phyloP scores from a whole-genome alignment of 2,888 invertebrate species.

The Mesorhabditis spiculigera region DNA sequence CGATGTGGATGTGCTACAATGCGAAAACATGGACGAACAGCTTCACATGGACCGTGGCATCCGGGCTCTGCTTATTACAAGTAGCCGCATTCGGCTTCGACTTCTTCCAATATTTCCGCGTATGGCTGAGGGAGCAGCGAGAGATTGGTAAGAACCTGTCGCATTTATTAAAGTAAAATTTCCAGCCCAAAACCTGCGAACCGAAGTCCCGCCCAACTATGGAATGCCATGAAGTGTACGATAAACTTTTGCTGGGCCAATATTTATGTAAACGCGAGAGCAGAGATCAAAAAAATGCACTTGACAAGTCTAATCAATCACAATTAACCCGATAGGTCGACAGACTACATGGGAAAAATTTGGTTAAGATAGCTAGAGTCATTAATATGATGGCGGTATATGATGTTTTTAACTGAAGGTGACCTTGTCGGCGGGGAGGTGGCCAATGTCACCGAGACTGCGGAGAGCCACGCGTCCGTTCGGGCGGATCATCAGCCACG shows the following conservation, averaged over 20 bases:
- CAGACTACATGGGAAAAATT: no score
- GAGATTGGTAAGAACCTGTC: constrained; percentile 1
- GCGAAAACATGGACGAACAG: background rate
- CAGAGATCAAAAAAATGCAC: no score
- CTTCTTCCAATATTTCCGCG: constrained; percentile 4
- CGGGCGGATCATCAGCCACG: constrained; percentile 79
- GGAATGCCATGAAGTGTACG: background rate
- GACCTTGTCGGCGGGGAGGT: constrained; percentile 73
- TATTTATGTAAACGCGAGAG: no score
- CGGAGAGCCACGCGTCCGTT: constrained; percentile 84
- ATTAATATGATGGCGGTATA: no score
- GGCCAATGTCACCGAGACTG: constrained; percentile 81
- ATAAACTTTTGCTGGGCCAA: no score
- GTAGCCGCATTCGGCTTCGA: background rate
- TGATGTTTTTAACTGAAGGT: constrained; percentile 44
- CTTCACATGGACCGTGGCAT: background rate
- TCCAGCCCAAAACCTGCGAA: background rate
- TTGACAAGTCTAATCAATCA: no score
- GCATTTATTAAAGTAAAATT: background rate
- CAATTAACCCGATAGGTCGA: no score
- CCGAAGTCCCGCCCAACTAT: background rate
- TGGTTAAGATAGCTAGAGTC: no score
- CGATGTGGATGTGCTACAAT: constrained; percentile 1
- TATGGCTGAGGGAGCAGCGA: background rate
- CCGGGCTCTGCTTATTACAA: background rate